These are phyloP conservation scores for Exephanes ischioxanthus DNA, from an alignment of 2,888 invertebrate species.

Conservation along the genomic window DNA sequence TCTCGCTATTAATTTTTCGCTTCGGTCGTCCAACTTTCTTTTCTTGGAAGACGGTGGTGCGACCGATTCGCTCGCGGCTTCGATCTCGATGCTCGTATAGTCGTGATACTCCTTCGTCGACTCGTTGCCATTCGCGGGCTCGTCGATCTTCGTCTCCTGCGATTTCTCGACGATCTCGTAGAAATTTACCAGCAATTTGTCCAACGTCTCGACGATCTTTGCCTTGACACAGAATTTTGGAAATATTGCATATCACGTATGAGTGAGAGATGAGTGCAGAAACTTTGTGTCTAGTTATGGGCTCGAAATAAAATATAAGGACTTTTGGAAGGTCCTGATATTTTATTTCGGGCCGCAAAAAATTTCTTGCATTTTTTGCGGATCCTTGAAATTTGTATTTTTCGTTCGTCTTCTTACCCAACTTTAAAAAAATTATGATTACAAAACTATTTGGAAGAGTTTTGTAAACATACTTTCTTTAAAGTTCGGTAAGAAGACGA, in stretches of 20 bases:
- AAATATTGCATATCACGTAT: conserved; percentile 21
- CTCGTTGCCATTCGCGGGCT: conserved; percentile 11
- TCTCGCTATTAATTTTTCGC: neutral
- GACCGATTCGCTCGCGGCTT: neutral
- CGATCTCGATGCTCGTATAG: conserved; percentile 35
- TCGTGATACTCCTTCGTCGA: conserved; percentile 33
- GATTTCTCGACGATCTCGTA: conserved; percentile 74
- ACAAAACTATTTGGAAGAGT: neutral
- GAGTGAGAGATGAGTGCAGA: neutral
- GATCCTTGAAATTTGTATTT: too few relatives aligned
- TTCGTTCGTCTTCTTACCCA: too few relatives aligned
- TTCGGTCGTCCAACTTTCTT: conserved; percentile 69
- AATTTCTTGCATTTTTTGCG: too few relatives aligned
- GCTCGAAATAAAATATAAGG: neutral
- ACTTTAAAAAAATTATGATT: too few relatives aligned
- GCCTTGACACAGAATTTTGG: conserved; percentile 70
- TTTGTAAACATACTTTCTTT: neutral
- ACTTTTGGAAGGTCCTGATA: neutral
- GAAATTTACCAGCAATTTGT: conserved; percentile 74
- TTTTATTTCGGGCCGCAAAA: too few relatives aligned
- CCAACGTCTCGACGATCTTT: conserved; percentile 73
- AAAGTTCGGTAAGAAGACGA: neutral
- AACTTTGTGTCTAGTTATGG: too few relatives aligned
- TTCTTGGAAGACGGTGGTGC: conserved; percentile 71
- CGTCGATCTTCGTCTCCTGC: neutral